Base-by-base conservation (phyloP, 2,888 invertebrate genomes). In the Quadriops clusia region DNA sequence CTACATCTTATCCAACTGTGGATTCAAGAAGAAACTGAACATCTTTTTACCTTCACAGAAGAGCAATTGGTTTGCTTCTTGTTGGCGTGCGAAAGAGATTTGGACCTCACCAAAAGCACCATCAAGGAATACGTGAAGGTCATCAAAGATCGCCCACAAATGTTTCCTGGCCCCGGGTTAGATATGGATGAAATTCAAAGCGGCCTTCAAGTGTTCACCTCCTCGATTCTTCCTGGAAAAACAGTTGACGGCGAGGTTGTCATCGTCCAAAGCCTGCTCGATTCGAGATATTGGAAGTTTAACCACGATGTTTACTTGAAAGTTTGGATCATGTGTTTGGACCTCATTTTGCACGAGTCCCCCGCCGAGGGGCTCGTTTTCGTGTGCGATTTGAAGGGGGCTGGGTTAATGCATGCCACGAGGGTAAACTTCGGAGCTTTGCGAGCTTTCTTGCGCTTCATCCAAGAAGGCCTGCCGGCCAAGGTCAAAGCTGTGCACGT, bases 401-500 rank as follows among this genome's bases (percentile, higher is more conserved):
- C 47, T 4, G 44, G 46, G 9, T 23, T 52, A 9, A 42, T 46
- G 43, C 53, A 54, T 37, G 29, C 54, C 11, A 52, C 53, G 1
- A 39, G 43, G 17, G 23, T 49, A 1, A 41, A 38, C 23, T 3
- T 48, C 2, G 37, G 45, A 4, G 35, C 69, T 0, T 53, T 79
- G 1, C 66, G 70, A 22, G 70, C 71, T 47, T 74, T 77, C 54
- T 73, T 77, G 59, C 64, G 66, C 35, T 80, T 74, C 52, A 54
- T 79, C 3, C 77, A 81, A 51, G 78, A 80, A 44, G 78, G 70
- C 9, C 54, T 75, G 54, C 78, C 79, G 1, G 67, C 76, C 3
- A 66, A 74, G 33, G 64, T 80, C 54, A 68, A 68, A 41, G 72
- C 66, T 1, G 73, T 79, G 30, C 77, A 80, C 49, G 67, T 80